Evolutionary conservation across 2,113 vertebrate species (phyloP).

Genomic region (Gulo gulo): DNA sequence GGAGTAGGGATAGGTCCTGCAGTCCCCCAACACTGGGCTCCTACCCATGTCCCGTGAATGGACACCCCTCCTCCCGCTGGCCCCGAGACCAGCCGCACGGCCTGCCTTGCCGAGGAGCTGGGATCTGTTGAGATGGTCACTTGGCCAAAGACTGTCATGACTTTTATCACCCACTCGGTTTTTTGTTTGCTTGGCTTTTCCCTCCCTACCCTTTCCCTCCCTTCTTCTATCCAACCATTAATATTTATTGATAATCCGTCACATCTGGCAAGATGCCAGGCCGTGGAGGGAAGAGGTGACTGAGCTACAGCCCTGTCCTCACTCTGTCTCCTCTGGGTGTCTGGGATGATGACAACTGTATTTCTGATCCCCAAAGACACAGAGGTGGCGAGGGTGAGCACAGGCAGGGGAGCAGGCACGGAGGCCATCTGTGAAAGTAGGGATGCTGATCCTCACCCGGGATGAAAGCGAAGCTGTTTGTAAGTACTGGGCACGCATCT

Average conservation of each 20-base stretch:
- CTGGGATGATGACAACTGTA: not conserved
- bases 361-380: not conserved
- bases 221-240: not conserved
- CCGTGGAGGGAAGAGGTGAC: not conserved
- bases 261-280: not conserved
- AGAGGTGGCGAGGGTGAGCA: not conserved
- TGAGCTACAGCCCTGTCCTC: not conserved
- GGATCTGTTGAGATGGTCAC: not conserved
- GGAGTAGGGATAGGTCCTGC: not conserved
- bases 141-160: not conserved
- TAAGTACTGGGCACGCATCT: fast-evolving
- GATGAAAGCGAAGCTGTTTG: not conserved
- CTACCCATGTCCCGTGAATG: fast-evolving
- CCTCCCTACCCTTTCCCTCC: not conserved
- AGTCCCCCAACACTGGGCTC: fast-evolving
- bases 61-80: not conserved
- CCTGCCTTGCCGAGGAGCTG: not conserved
- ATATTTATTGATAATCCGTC: not conserved
- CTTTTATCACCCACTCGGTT: not conserved
- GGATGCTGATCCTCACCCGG: not conserved
- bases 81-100: not conserved
- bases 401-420: fast-evolving
- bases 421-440: not conserved
- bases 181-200: constrained; percentile 7
- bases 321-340: not conserved